phyloP scores from a whole-genome alignment of 2,888 invertebrate species.

The Lathronympha strigana region DNA sequence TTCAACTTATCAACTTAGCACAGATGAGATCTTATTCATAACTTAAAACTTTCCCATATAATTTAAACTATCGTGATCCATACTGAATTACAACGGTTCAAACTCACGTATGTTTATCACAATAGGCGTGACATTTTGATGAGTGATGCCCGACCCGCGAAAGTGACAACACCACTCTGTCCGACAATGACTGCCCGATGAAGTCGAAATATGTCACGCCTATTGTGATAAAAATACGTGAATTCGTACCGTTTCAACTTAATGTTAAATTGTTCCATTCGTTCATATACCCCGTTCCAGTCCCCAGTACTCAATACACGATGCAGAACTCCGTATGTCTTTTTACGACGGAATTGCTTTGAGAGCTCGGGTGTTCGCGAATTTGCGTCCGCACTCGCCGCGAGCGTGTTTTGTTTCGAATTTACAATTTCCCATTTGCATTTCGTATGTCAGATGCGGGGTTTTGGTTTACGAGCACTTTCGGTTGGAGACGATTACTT shows the following conservation, averaged over 20 bases:
- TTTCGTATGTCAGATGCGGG: constrained; percentile 30
- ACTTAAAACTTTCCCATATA: no score
- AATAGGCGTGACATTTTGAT: no score
- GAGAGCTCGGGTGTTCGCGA: constrained; percentile 40
- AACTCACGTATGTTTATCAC: no score
- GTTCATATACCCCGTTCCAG: constrained; percentile 17
- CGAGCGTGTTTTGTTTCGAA: constrained; percentile 39
- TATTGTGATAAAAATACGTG: neutral
- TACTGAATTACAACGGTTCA: no score
- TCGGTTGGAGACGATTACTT: neutral
- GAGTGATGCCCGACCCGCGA: no score
- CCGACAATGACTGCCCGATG: no score
- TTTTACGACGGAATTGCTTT: constrained; percentile 41
- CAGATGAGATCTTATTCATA: no score
- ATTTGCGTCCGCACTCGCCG: constrained; percentile 31
- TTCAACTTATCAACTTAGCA: no score
- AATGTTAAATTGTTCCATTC: constrained; percentile 21
- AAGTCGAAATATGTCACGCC: no score
- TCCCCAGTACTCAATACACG: constrained; percentile 24
- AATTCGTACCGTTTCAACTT: constrained; percentile 8
- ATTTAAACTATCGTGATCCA: no score
- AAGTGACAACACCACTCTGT: no score
- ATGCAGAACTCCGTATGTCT: constrained; percentile 39
- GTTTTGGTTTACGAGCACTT: constrained; percentile 21
- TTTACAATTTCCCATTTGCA: constrained; percentile 35